Conservation (phyloP, 2,888 invertebrate genomes). For the Acronicta aceris region DNA sequence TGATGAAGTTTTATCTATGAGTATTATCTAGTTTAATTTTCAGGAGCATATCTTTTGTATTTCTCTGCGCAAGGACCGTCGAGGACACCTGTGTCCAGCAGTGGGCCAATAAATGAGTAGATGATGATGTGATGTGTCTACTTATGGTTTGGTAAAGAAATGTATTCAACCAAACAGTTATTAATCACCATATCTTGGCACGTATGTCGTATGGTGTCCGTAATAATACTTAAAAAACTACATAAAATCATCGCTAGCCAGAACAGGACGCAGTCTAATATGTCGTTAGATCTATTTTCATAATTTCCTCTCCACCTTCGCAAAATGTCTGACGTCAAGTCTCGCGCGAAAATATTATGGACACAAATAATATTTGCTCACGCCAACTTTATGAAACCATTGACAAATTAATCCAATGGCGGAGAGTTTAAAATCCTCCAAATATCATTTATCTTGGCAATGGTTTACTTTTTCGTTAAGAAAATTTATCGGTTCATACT, state of each 20-base stretch:
- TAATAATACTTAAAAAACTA: not conserved
- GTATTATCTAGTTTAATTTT: too few species aligned
- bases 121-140: too few species aligned
- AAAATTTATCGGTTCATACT: conserved; percentile 27
- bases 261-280: conserved; percentile 16
- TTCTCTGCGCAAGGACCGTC: too few species aligned
- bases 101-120: too few species aligned
- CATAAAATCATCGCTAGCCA: not conserved
- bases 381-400: conserved; percentile 38
- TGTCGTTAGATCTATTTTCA: conserved; percentile 36
- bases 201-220: not conserved
- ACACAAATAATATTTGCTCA: conserved; percentile 35
- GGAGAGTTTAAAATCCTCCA: conserved; percentile 29
- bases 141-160: too few species aligned
- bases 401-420: conserved; percentile 24
- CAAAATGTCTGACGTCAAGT: conserved; percentile 54
- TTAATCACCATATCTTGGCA: not conserved
- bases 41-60: too few species aligned
- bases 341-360: conserved; percentile 36
- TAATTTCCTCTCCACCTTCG: conserved; percentile 28
- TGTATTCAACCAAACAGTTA: not conserved
- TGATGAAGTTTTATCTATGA: too few species aligned
- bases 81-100: too few species aligned
- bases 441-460: conserved; percentile 22
- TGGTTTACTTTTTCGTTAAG: conserved; percentile 18